Conservation (phyloP, 2,113 vertebrate species). For the Salvelinus sp. region DNA sequence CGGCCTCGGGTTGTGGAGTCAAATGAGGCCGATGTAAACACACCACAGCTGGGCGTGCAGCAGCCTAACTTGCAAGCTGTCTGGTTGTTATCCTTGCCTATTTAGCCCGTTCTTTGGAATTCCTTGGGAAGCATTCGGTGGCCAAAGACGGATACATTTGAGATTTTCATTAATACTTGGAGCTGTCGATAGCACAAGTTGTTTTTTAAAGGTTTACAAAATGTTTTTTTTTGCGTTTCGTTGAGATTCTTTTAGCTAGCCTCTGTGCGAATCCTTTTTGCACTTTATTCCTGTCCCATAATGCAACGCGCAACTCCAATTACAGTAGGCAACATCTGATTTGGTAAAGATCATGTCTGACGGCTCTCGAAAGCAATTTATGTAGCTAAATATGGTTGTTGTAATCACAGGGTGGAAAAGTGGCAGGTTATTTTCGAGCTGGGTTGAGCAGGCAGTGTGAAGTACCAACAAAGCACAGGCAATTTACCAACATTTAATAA, state of each 20-base stretch:
- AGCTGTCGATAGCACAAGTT: conserved; percentile 27
- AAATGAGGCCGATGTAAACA: conserved; percentile 43
- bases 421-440: too few species aligned
- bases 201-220: conserved; percentile 30
- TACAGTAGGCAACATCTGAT: too few species aligned
- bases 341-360: too few species aligned
- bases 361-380: too few species aligned
- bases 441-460: too few species aligned
- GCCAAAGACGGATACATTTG: conserved; percentile 32
- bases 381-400: too few species aligned
- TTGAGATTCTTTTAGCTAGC: conserved; percentile 36
- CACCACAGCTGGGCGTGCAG: conserved; percentile 18
- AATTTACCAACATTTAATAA: too few species aligned
- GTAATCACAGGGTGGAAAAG: too few species aligned
- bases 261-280: conserved; percentile 59
- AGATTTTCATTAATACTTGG: conserved; percentile 7
- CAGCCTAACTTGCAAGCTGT: conserved; percentile 15
- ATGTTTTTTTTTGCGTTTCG: conserved; percentile 39
- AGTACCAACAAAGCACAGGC: too few species aligned
- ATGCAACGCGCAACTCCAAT: conserved; percentile 71
- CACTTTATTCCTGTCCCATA: conserved; percentile 83
- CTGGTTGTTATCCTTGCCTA: conserved; percentile 42
- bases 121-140: conserved; percentile 49
- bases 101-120: conserved; percentile 58
- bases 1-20: conserved; percentile 63